Evolutionary conservation across 1,140 invertebrate species (phyloP).

Genomic region (Brachionus rotundiformis): DNA sequence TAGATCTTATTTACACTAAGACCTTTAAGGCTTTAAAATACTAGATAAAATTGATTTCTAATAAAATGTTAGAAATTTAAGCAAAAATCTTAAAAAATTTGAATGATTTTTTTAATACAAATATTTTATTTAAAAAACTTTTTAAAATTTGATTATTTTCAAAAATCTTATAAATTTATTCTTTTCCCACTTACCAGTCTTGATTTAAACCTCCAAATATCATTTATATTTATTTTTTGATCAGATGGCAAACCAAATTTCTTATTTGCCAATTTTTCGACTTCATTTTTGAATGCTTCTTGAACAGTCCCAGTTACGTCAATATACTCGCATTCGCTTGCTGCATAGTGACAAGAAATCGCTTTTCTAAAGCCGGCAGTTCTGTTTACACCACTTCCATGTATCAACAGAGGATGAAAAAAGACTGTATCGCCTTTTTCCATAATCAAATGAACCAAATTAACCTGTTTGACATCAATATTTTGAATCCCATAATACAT

Average conservation of each 20-base stretch:
- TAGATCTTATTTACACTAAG: too few species aligned
- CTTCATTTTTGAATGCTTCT: constrained; percentile 72
- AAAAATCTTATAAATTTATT: constrained; percentile 36
- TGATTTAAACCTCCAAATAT: constrained; percentile 31
- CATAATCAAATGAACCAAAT: constrained; percentile 73
- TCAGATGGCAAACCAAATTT: constrained; percentile 2
- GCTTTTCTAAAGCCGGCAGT: constrained; percentile 70
- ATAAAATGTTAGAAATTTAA: too few species aligned
- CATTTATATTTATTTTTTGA: not conserved
- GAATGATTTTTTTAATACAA: too few species aligned
- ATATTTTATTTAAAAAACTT: too few species aligned
- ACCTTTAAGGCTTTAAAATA: too few species aligned
- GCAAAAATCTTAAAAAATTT: too few species aligned
- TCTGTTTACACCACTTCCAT: constrained; percentile 79
- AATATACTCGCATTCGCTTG: constrained; percentile 73
- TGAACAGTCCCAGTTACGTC: constrained; percentile 74
- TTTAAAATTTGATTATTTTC: too few species aligned
- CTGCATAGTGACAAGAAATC: constrained; percentile 76
- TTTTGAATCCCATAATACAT: constrained; percentile 78
- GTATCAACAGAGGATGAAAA: constrained; percentile 82
- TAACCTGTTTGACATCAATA: constrained; percentile 61
- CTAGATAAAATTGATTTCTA: too few species aligned
- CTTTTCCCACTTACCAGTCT: constrained; percentile 10
- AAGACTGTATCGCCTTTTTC: constrained; percentile 83
- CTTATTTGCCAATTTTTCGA: constrained; percentile 60